phyloP scores from a whole-genome alignment of 2,113 vertebrate species.

The Trichechus manatus region DNA sequence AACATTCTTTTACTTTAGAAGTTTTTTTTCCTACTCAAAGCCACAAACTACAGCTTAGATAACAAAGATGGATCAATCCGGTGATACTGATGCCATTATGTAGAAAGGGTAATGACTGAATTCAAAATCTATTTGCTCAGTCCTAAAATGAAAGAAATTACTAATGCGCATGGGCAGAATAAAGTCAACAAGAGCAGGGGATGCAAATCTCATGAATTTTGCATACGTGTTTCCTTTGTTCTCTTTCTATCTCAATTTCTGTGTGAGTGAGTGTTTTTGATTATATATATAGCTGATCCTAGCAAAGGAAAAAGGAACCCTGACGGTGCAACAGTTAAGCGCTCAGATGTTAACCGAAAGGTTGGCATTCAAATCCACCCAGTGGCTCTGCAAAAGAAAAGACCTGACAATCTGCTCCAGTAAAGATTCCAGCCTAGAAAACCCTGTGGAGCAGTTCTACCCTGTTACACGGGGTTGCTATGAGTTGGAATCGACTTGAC shows the following conservation, averaged over 20 bases:
- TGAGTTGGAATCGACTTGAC: neutral
- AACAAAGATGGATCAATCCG: neutral
- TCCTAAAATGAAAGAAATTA: neutral
- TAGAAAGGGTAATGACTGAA: neutral
- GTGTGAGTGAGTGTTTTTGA: neutral
- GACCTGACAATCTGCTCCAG: neutral
- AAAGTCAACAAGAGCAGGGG: neutral
- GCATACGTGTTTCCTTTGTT: neutral
- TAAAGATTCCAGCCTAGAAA: neutral
- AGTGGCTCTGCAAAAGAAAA: neutral
- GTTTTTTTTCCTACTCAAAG: neutral
- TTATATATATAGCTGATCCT: neutral
- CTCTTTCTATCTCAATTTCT: neutral
- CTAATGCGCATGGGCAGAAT: neutral
- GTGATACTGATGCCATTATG: neutral
- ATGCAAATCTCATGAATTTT: neutral
- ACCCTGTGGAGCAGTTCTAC: neutral
- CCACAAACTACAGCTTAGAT: neutral
- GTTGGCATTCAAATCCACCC: neutral
- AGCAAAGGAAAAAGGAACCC: neutral
- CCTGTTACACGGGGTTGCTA: too few relatives aligned
- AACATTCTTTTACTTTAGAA: neutral
- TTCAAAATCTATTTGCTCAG: neutral
- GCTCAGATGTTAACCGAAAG: too few relatives aligned
- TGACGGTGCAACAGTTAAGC: neutral